Conservation (phyloP, 2,888 invertebrate genomes). For the Thymelicus lineola region DNA sequence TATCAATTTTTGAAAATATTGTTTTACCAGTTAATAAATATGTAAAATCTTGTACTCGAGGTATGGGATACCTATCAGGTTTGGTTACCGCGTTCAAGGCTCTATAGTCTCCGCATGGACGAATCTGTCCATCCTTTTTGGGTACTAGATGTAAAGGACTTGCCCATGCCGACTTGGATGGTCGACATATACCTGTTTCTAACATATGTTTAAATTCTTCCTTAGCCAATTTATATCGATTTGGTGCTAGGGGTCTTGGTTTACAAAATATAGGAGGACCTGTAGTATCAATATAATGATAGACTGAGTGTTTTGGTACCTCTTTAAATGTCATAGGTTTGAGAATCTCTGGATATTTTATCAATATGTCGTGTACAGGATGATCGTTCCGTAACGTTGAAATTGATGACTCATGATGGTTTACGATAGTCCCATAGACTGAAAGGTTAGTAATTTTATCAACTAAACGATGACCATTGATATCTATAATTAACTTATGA, state of each 20-base stretch:
- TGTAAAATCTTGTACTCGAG: too few relatives aligned
- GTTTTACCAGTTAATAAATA: too few relatives aligned
- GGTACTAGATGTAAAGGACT: background rate
- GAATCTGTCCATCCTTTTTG: background rate
- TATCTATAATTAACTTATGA: too few relatives aligned
- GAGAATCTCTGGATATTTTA: conserved; percentile 44
- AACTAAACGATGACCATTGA: too few relatives aligned
- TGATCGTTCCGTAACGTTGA: conserved; percentile 1
- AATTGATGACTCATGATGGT: background rate
- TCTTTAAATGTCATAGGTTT: conserved; percentile 43
- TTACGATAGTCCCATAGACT: too few relatives aligned
- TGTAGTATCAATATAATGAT: conserved; percentile 53
- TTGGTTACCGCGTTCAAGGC: too few relatives aligned
- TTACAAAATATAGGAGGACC: conserved; percentile 55
- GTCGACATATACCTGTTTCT: conserved; percentile 61
- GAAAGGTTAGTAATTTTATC: too few relatives aligned
- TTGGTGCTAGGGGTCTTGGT: conserved; percentile 56
- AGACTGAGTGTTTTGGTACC: conserved; percentile 39
- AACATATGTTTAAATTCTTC: conserved; percentile 54
- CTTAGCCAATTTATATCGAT: conserved; percentile 53
- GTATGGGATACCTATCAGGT: too few relatives aligned
- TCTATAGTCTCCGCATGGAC: too few relatives aligned
- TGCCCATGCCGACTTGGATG: conserved; percentile 52
- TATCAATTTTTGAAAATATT: too few relatives aligned
- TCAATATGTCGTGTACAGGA: conserved; percentile 13